phyloP scores from a whole-genome alignment of 2,888 invertebrate genomes.

The Patella depressa region DNA sequence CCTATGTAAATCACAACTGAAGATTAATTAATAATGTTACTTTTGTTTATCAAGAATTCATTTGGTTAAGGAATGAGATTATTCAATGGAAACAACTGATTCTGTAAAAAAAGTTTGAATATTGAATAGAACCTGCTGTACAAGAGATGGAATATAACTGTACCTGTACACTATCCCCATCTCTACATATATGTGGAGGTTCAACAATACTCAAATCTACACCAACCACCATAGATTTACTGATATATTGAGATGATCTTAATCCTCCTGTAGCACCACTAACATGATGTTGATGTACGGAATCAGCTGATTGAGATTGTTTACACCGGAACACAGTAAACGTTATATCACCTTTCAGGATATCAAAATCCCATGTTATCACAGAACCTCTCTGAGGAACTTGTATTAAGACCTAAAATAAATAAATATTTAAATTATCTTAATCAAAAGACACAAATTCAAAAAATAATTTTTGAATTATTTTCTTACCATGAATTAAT shows the following conservation, averaged over 20 bases:
- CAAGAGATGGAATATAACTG: conserved; percentile 19
- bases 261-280: conserved; percentile 62
- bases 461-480: too few relatives aligned
- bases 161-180: conserved; percentile 94
- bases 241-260: conserved; percentile 74
- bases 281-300: conserved; percentile 66
- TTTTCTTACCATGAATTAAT: too few relatives aligned
- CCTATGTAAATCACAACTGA: too few relatives aligned
- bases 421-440: too few relatives aligned
- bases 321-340: conserved; percentile 80
- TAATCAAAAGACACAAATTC: too few relatives aligned
- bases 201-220: conserved; percentile 85
- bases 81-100: too few relatives aligned
- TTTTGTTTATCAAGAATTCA: too few relatives aligned
- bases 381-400: conserved; percentile 90
- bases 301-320: conserved; percentile 50
- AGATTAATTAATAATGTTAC: too few relatives aligned
- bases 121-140: too few relatives aligned
- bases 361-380: conserved; percentile 97
- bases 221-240: conserved; percentile 77
- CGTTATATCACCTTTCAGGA: conserved; percentile 88
- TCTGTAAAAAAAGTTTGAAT: too few relatives aligned
- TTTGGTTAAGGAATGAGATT: too few relatives aligned
- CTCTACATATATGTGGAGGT: conserved; percentile 86
- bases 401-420: conserved; percentile 76